phyloP scores from a whole-genome alignment of 1,140 invertebrate genomes.

The Zaprionus vittiger region DNA sequence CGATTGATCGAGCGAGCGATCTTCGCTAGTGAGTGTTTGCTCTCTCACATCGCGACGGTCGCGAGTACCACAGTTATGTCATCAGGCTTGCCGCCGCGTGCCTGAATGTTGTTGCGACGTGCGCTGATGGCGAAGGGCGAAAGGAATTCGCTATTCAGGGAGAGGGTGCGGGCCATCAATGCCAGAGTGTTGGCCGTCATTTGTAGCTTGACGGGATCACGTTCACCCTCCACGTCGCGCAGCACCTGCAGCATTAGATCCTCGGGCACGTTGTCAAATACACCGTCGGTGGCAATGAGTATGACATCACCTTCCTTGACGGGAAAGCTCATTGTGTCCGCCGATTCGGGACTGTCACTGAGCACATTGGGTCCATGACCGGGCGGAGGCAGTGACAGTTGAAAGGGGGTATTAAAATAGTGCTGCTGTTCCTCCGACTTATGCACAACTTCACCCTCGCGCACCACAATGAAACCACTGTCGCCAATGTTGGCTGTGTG shows the following conservation, averaged over 20 bases:
- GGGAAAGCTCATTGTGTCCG: constrained; percentile 94
- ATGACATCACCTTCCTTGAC: constrained; percentile 98
- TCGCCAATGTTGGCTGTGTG: constrained; percentile 99
- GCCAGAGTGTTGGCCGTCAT: constrained; percentile 97
- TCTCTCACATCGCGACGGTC: constrained; percentile 92
- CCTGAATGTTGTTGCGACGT: constrained; percentile 95
- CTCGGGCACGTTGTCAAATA: constrained; percentile 99
- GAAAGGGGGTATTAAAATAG: constrained; percentile 99
- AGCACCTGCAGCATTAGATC: constrained; percentile 88
- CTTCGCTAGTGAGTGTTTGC: constrained; percentile 6
- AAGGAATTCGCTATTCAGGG: constrained; percentile 96
- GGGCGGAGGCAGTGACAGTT: constrained; percentile 96
- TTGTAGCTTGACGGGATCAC: constrained; percentile 91
- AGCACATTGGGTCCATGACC: constrained; percentile 92
- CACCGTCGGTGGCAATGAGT: constrained; percentile 97
- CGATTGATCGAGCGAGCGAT: constrained; percentile 12
- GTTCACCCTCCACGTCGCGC: constrained; percentile 87
- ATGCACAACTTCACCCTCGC: constrained; percentile 94
- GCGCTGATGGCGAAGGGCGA: constrained; percentile 98
- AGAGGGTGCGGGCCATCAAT: constrained; percentile 95
- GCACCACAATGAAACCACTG: constrained; percentile 97
- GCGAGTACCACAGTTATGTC: constrained; percentile 98
- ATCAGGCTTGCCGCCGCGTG: constrained; percentile 97
- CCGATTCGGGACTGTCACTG: constrained; percentile 96
- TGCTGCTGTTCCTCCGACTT: constrained; percentile 98